Base-by-base conservation (phyloP, 2,888 invertebrate species). In the Ophion ventricosus region DNA sequence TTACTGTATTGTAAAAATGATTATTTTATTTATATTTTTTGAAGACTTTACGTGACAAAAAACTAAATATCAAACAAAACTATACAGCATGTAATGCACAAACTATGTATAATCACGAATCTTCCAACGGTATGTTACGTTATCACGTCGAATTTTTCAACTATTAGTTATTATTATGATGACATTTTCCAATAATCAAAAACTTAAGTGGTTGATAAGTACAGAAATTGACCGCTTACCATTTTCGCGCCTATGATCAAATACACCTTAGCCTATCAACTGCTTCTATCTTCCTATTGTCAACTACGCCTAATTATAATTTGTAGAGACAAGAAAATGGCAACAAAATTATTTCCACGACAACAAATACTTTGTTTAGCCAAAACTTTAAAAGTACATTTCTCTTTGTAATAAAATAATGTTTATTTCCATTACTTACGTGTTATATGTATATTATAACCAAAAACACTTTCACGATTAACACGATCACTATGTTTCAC, bases 21-120 rank as follows among this genome's bases (percentile, higher is more conserved):
- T 63, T 63, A 63, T 63, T 63, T 63, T 63, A 26, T 63, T 63
- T 63, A 59, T 59, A 59, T 59, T 59, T 59, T 59, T 59, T 59
- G n/a, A 20, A 59, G 23, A 59, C 59, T 20, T n/a, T n/a, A n/a
- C 25, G 23, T 23, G 59, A 59, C 59, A 3, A 23, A 59, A 59
- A 59, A 59, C 59, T 23, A 20, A 20, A 7, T 59, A 20, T 20
- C 59, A 59, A 59, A 59, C 4, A 59, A 23, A 59, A 59, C 8
- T 59, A 23, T 8, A 59, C 59, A 25, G 59, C 59, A 59, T 59
- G 20, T n/a, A 23, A 23, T 23, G 59, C 59, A 59, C 17, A 23
- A 59, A 59, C 59, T 23, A 59, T 23, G 20, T 59, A 20, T 59
- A 59, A 59, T 59, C 59, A 20, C 23, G 23, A 59, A 59, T 20